Evolutionary conservation across 2,888 invertebrate genomes (phyloP).

Genomic region (Xestia ashworthii): DNA sequence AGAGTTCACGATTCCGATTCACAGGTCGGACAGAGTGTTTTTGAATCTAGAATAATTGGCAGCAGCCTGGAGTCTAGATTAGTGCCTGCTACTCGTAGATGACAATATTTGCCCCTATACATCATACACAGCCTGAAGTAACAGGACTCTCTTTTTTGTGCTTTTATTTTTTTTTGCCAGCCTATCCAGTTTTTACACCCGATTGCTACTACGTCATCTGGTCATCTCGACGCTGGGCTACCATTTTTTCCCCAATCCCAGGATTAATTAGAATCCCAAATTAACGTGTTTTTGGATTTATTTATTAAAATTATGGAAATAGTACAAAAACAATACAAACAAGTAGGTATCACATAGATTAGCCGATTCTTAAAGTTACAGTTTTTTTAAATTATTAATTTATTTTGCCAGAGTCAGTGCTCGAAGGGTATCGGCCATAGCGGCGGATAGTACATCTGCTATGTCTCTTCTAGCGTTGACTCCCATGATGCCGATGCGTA

Average conservation of each 20-base stretch:
- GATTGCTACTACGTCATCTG: not conserved
- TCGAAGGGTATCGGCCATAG: constrained; percentile 77
- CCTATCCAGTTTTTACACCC: not conserved
- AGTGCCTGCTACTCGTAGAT: not conserved
- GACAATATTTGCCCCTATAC: not conserved
- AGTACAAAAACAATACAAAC: not conserved
- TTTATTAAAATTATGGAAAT: not conserved
- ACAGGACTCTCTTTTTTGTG: not conserved
- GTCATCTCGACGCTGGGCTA: not conserved
- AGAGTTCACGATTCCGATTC: not conserved
- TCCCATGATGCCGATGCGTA: constrained; percentile 97
- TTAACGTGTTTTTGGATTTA: not conserved
- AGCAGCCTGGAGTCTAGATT: not conserved
- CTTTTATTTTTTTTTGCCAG: not conserved
- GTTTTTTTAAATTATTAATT: not conserved
- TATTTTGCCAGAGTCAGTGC: constrained; percentile 57
- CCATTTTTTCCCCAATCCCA: not conserved
- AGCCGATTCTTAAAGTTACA: not conserved
- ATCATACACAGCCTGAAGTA: not conserved
- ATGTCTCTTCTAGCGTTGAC: constrained; percentile 80
- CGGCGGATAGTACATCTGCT: constrained; percentile 77
- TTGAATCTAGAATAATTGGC: not conserved
- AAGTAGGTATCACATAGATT: not conserved
- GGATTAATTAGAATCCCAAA: not conserved
- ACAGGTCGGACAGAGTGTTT: not conserved